A percentile compares a stretch with the other conserved stretches of the same genome.
Conservation (phyloP, 2,113 vertebrate genomes). For the Apaloderma vittatum region DNA sequence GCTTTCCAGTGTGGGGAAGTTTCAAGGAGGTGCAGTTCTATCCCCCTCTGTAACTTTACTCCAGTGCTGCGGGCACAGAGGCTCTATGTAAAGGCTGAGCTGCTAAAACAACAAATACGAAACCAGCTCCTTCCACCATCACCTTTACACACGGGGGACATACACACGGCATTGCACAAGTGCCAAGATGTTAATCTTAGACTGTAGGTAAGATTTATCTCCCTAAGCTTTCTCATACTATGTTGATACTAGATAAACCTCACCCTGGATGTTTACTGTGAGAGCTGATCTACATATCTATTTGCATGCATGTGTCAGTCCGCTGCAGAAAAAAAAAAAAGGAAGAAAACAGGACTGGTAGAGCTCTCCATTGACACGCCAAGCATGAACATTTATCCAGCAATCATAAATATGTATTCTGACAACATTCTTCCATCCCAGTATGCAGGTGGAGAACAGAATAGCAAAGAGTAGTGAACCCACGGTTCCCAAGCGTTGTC, state of each 20-base stretch:
- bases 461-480: neutral
- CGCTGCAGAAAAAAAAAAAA: constrained; percentile 21
- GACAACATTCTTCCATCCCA: constrained; percentile 50
- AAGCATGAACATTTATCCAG: constrained; percentile 62
- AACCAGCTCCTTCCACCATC: neutral
- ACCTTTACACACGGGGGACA: neutral
- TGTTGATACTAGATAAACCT: constrained; percentile 28
- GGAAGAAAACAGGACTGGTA: constrained; percentile 3
- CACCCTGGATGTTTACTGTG: constrained; percentile 57
- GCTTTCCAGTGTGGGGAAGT: neutral
- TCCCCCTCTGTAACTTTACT: neutral
- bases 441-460: constrained; percentile 50
- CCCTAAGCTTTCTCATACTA: constrained; percentile 45
- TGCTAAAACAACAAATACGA: neutral
- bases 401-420: constrained; percentile 75
- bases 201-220: constrained; percentile 30
- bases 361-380: constrained; percentile 62
- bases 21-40: neutral
- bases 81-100: neutral
- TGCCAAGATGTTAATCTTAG: constrained; percentile 36
- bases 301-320: constrained; percentile 72
- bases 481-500: neutral
- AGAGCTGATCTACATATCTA: constrained; percentile 75
- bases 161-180: neutral
- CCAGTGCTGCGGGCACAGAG: neutral